phyloP scores from a whole-genome alignment of 2,888 invertebrate genomes.

The Rhogogaster chlorosoma region DNA sequence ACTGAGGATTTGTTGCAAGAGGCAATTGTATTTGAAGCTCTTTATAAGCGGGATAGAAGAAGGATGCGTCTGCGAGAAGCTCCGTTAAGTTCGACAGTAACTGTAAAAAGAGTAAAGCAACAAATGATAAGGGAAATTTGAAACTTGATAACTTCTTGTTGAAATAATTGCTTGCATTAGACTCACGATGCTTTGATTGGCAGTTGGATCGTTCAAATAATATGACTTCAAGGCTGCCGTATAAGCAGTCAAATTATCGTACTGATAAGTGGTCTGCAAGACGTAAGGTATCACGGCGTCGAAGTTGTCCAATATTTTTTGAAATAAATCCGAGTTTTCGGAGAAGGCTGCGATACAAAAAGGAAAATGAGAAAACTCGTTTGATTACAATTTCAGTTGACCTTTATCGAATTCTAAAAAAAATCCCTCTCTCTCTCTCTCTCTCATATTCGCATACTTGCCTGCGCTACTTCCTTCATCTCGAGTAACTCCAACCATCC shows the following conservation, averaged over 20 bases:
- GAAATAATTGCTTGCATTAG: background rate
- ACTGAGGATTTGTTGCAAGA: conserved; percentile 51
- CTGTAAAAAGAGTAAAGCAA: conserved; percentile 52
- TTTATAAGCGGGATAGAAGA: conserved; percentile 56
- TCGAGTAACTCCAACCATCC: conserved; percentile 58
- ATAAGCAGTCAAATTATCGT: background rate
- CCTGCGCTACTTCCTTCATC: conserved; percentile 57
- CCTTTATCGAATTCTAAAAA: background rate
- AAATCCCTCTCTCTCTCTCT: background rate
- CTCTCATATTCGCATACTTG: background rate
- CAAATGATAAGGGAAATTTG: background rate
- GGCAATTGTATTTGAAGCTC: conserved; percentile 54
- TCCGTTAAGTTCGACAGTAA: conserved; percentile 53
- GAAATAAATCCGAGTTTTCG: background rate
- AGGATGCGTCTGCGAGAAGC: conserved; percentile 57
- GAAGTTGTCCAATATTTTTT: background rate
- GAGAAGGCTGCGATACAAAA: background rate
- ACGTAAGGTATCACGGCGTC: background rate
- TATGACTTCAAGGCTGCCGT: background rate
- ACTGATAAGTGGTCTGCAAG: background rate
- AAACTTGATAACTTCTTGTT: background rate
- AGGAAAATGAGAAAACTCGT: background rate
- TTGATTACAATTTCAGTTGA: background rate
- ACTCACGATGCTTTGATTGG: conserved; percentile 5
- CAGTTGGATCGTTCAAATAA: conserved; percentile 14